Conservation (phyloP, 2,797 vertebrate genomes). For the Anguilla marmorata region DNA sequence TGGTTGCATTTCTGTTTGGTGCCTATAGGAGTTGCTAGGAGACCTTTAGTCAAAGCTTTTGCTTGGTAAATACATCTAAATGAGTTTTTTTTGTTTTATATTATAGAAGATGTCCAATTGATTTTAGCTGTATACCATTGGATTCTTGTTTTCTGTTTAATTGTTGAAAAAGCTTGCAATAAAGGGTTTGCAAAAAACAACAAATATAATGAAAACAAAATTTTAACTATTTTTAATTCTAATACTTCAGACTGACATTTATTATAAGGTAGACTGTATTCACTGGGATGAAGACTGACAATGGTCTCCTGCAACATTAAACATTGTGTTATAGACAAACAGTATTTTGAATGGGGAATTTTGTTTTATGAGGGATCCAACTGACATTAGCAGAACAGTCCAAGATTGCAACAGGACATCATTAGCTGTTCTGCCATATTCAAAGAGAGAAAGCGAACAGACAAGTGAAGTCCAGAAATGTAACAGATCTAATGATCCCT, state of each 20-base stretch:
- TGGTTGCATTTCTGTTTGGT: not conserved
- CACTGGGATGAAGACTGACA: not conserved
- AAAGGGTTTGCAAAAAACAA: not conserved
- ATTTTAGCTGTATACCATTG: not conserved
- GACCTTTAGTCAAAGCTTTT: too few species aligned
- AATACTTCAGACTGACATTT: not conserved
- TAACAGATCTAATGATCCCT: conserved; percentile 22
- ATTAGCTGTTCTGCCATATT: conserved; percentile 13
- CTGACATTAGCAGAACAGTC: conserved; percentile 8
- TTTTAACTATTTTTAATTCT: not conserved
- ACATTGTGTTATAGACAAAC: not conserved
- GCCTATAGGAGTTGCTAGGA: not conserved
- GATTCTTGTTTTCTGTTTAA: not conserved
- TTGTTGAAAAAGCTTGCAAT: not conserved
- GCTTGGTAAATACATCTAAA: too few species aligned
- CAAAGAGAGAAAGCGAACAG: not conserved
- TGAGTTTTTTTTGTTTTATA: too few species aligned
- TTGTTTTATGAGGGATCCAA: not conserved
- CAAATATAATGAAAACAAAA: not conserved
- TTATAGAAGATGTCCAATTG: not conserved
- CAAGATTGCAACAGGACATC: not conserved
- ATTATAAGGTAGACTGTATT: not conserved
- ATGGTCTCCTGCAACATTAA: not conserved
- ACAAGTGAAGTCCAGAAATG: conserved; percentile 10
- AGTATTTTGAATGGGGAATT: conserved; percentile 9